phyloP scores from a whole-genome alignment of 2,113 vertebrate genomes.

The Lophius piscatorius region DNA sequence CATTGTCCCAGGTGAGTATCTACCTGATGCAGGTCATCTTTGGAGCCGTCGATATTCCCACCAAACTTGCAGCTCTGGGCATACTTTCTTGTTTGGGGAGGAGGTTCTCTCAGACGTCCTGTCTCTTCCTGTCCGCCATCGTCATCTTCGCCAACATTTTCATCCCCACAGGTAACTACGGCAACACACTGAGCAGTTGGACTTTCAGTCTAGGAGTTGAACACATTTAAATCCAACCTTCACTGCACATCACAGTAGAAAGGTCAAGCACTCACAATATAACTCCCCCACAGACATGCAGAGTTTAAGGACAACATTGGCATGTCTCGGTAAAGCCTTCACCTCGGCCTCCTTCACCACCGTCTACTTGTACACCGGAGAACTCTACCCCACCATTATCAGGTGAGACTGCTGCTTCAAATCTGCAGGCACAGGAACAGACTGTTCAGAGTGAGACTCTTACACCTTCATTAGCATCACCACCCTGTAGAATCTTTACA shows the following conservation, averaged over 20 bases:
- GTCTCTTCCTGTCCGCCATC: conserved; percentile 80
- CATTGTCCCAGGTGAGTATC: conserved; percentile 81
- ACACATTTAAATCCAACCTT: too few relatives aligned
- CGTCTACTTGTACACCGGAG: conserved; percentile 75
- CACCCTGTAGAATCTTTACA: too few relatives aligned
- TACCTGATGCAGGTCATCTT: conserved; percentile 93
- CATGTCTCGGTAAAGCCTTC: conserved; percentile 84
- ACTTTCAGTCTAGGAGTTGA: not conserved
- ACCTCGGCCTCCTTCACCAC: conserved; percentile 78
- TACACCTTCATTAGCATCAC: too few relatives aligned
- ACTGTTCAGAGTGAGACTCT: too few relatives aligned
- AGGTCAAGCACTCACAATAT: not conserved
- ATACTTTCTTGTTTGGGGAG: conserved; percentile 85
- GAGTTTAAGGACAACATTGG: conserved; percentile 69
- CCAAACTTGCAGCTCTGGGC: conserved; percentile 84
- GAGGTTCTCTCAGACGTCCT: conserved; percentile 72
- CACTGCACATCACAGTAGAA: too few relatives aligned
- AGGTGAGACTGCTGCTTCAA: not conserved
- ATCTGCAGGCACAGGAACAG: too few relatives aligned
- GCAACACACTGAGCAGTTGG: not conserved
- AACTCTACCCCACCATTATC: conserved; percentile 83
- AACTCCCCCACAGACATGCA: conserved; percentile 76
- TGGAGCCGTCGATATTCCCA: conserved; percentile 87
- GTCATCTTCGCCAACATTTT: conserved; percentile 87
- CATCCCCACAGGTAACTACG: conserved; percentile 82